phyloP scores from a whole-genome alignment of 2,797 vertebrate genomes.

The Scolopax bukidnonensis region DNA sequence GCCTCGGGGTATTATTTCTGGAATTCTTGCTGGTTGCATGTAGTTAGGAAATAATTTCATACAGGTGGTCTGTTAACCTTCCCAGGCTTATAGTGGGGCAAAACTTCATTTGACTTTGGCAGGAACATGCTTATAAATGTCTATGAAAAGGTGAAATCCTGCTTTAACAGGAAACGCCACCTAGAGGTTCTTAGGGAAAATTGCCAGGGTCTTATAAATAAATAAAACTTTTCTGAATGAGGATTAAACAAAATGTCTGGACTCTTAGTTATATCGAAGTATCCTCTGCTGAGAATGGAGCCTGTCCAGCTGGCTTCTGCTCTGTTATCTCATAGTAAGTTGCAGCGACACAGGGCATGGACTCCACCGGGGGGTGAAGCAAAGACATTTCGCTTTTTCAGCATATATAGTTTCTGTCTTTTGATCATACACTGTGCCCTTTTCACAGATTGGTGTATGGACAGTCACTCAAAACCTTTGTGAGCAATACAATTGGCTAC shows the following conservation, averaged over 20 bases:
- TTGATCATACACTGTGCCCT: too few relatives aligned
- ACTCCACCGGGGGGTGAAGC: too few relatives aligned
- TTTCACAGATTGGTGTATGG: too few relatives aligned
- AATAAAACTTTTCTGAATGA: not conserved
- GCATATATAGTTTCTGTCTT: too few relatives aligned
- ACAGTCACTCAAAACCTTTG: too few relatives aligned
- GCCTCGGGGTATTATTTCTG: not conserved
- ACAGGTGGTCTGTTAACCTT: not conserved
- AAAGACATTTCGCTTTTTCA: too few relatives aligned
- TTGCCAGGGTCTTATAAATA: not conserved
- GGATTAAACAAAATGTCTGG: not conserved
- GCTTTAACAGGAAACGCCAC: not conserved
- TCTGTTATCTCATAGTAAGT: not conserved
- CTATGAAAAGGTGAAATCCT: not conserved
- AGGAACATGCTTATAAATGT: not conserved
- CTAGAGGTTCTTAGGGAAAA: not conserved
- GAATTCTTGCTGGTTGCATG: not conserved
- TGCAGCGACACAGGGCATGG: too few relatives aligned
- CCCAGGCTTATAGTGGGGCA: not conserved
- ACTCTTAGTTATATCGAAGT: not conserved
- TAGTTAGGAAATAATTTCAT: not conserved
- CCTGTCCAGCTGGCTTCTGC: not conserved
- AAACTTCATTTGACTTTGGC: not conserved
- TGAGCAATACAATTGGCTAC: too few relatives aligned
- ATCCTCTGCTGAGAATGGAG: not conserved